Base-by-base conservation (phyloP, 1,140 invertebrate species). In the Dryas iulia region DNA sequence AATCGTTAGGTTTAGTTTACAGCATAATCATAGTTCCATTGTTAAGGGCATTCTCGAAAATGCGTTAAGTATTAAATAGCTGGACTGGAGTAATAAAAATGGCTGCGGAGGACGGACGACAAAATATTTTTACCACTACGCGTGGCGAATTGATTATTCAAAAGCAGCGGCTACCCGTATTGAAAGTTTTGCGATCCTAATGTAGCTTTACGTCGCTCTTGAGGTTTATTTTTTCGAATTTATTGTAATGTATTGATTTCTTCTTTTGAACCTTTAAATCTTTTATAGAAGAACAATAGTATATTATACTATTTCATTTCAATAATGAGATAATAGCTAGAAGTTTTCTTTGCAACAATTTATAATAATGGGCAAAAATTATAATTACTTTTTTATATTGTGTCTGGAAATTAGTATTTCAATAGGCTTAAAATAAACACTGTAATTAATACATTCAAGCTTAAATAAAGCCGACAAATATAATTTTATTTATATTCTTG, bases 21-120 rank as follows among this genome's bases (percentile, higher is more conserved):
- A 85, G 87, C 79, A 87, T 87, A 84, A 91, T 91, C 83, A 91
- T 89, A 83, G 81, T 62, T 68, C 75, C 61, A 89, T 90, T 90
- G 84, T 88, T 75, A 64, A 58, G 47, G 54, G 62, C 68, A 63
- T 89, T 87, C 84, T 78, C 71, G 74, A 86, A 89, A 89, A 72
- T 81, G 73, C 82, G 81, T 79, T 78, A 81, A 77, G 76, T 81
- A 78, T 84, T 79, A 81, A 81, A 79, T 72, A 72, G 66, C 72
- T 70, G 59, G 69, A 78, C 71, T 74, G 76, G 72, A 73, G 67
- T 74, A 59, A 72, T 75, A 73, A 73, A 70, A 70, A 72, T 72
- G 69, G 54, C 77, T 80, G 78, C 72, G 76, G 70, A 70, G 53
- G 73, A 73, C 63, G 71, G 62, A 73, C 69, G 83, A 84, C 82